Conservation (phyloP, 2,113 vertebrate species). For the Tychaedon coryphoeus region DNA sequence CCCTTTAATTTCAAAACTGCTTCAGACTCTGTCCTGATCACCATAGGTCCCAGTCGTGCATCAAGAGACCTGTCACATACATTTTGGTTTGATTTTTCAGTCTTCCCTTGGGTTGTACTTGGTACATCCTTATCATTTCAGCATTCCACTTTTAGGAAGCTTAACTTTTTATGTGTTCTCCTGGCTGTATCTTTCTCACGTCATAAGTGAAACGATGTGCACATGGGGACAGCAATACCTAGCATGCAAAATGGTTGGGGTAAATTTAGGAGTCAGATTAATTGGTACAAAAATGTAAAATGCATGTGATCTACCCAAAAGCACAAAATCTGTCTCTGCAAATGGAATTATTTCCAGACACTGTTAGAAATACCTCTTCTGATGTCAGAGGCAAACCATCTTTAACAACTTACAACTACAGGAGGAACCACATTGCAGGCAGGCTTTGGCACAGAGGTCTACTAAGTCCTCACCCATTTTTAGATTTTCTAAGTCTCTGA, state of each 20-base stretch:
- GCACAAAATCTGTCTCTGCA: neutral
- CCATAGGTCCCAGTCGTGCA: neutral
- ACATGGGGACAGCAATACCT: neutral
- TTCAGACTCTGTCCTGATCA: neutral
- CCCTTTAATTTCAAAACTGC: neutral
- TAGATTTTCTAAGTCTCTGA: neutral
- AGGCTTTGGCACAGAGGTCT: neutral
- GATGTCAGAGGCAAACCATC: neutral
- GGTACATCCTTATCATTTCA: neutral
- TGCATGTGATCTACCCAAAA: neutral
- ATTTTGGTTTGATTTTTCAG: neutral
- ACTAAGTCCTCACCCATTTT: neutral
- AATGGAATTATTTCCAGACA: neutral
- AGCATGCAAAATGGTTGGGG: neutral
- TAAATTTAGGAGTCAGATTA: neutral
- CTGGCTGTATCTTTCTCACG: neutral
- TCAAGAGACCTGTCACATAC: neutral
- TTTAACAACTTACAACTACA: neutral
- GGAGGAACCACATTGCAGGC: neutral
- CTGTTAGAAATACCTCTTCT: neutral
- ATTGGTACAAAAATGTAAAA: neutral
- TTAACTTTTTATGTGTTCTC: neutral
- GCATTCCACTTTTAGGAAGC: neutral
- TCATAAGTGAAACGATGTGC: neutral
- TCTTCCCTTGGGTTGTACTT: neutral